A percentile compares a stretch with the other conserved stretches of the same genome.
phyloP scores from a whole-genome alignment of 2,888 invertebrate species.

The Lissonota sp. region DNA sequence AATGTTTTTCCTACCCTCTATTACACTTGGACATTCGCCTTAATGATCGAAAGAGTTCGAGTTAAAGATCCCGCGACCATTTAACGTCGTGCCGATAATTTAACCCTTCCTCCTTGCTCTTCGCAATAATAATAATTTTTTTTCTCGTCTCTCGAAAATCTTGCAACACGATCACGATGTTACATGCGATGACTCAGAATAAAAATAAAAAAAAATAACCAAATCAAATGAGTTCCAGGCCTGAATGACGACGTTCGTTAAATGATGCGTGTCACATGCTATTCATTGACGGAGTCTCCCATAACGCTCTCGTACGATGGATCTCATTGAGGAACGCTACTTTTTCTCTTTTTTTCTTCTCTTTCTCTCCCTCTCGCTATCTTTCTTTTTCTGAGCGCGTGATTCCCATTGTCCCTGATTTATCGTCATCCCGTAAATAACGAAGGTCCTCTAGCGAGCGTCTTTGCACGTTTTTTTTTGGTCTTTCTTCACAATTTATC shows the following conservation, averaged over 20 bases:
- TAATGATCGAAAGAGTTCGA: neutral
- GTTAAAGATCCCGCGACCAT: neutral
- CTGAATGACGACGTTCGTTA: slow-evolving; percentile 24
- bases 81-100: neutral
- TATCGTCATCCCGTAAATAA: slow-evolving; percentile 48
- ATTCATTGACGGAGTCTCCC: slow-evolving; percentile 39
- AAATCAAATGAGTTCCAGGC: slow-evolving; percentile 19
- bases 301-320: neutral
- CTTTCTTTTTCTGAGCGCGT: slow-evolving; percentile 8
- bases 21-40: no score
- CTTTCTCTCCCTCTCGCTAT: neutral
- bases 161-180: no score
- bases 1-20: no score
- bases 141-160: no score
- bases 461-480: slow-evolving; percentile 41
- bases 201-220: no score
- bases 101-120: slow-evolving; percentile 1
- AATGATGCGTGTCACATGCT: slow-evolving; percentile 36
- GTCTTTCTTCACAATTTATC: slow-evolving; percentile 1
- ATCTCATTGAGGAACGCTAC: neutral
- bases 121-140: no score
- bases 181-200: slow-evolving; percentile 32
- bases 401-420: slow-evolving; percentile 65
- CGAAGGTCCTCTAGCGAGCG: slow-evolving; percentile 17
- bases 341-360: neutral